phyloP scores from a whole-genome alignment of 2,113 vertebrate genomes.

The Psilopsiagon aurifrons region DNA sequence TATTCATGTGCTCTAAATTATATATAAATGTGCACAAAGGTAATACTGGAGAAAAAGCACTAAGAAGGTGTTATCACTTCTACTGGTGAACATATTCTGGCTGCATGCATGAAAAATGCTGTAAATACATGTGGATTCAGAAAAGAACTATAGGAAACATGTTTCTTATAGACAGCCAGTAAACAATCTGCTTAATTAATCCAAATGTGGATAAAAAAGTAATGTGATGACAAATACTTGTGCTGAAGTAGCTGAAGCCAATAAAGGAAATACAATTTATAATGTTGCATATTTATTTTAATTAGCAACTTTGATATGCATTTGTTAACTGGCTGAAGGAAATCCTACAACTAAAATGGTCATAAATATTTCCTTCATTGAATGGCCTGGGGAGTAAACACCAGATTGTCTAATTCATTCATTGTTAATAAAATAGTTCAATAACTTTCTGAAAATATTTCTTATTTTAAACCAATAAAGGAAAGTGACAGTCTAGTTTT shows the following conservation, averaged over 20 bases:
- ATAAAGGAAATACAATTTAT: fast-evolving
- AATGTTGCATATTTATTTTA: neutral
- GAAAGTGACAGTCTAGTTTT: neutral
- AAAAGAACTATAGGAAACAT: neutral
- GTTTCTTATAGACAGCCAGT: neutral
- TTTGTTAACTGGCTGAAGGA: neutral
- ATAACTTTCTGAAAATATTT: neutral
- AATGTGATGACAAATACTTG: neutral
- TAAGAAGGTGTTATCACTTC: neutral
- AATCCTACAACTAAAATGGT: neutral
- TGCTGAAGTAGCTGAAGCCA: neutral
- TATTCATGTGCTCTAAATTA: neutral
- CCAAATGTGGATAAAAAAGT: neutral
- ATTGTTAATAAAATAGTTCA: neutral
- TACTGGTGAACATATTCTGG: neutral
- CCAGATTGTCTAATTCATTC: neutral
- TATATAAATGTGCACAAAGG: neutral
- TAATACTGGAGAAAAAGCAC: neutral
- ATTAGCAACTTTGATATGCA: neutral
- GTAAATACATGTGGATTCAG: neutral
- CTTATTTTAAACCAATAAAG: neutral
- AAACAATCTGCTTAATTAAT: neutral
- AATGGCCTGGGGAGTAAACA: neutral
- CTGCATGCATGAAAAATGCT: neutral
- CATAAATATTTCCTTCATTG: neutral